Evolutionary conservation across 2,113 vertebrate genomes (phyloP).

Genomic region (Ciconia boyciana): DNA sequence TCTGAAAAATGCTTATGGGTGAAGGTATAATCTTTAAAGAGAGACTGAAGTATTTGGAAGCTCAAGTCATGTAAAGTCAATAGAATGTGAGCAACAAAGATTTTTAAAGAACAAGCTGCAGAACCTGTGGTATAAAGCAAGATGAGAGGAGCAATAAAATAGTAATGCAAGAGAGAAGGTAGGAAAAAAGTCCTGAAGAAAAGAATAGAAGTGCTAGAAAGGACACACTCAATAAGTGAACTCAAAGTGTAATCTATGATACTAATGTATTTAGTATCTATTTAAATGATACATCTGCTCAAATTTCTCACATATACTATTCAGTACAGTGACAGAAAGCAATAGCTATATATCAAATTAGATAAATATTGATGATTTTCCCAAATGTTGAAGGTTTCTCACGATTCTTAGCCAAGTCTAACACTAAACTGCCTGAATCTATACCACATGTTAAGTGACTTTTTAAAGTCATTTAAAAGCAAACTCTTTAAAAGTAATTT

Average conservation of each 20-base stretch:
- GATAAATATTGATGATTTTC: background rate
- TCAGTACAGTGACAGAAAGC: background rate
- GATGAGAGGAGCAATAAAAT: background rate
- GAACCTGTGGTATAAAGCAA: background rate
- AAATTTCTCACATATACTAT: background rate
- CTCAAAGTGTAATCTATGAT: background rate
- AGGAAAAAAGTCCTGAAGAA: background rate
- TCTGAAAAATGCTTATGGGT: background rate
- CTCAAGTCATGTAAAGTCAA: background rate
- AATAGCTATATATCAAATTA: background rate
- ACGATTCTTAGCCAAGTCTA: background rate
- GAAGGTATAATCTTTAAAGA: background rate
- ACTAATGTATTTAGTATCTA: background rate
- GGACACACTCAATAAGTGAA: background rate
- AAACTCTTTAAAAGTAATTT: background rate
- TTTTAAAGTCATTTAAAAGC: background rate
- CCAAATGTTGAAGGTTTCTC: background rate
- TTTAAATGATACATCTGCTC: background rate
- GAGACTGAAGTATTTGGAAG: background rate
- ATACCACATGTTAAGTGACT: background rate
- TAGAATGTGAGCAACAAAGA: background rate
- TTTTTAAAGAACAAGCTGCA: background rate
- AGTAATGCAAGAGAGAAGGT: background rate
- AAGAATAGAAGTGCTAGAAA: background rate
- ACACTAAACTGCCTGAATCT: background rate